phyloP scores from a whole-genome alignment of 2,888 invertebrate genomes.

The Homarus gammarus region DNA sequence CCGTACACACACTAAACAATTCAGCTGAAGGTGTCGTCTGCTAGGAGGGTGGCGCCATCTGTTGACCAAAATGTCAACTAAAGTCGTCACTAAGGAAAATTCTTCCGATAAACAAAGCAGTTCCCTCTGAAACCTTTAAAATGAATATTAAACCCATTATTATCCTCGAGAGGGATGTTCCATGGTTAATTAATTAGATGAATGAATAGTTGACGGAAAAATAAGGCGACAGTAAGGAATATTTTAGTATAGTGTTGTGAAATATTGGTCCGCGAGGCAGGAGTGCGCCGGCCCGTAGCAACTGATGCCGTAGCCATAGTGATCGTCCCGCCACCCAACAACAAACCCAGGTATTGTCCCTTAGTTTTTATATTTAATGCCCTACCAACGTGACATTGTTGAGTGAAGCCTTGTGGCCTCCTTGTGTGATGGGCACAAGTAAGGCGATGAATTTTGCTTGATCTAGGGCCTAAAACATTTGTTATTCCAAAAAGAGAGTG shows the following conservation, averaged over 20 bases:
- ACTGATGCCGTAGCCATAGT: slow-evolving; percentile 68
- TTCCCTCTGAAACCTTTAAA: neutral
- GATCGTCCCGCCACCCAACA: slow-evolving; percentile 44
- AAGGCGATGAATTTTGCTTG: neutral
- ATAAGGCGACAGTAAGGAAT: no score
- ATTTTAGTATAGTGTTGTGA: neutral
- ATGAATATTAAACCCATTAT: neutral
- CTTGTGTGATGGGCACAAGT: neutral
- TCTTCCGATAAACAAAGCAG: slow-evolving; percentile 65
- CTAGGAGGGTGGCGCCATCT: slow-evolving; percentile 39
- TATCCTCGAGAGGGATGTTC: neutral
- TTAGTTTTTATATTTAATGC: slow-evolving; percentile 25
- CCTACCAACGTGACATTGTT: neutral
- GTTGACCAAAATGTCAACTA: slow-evolving; percentile 11
- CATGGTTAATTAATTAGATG: neutral
- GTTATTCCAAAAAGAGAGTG: neutral
- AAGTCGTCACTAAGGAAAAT: slow-evolving; percentile 54
- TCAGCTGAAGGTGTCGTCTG: slow-evolving; percentile 27
- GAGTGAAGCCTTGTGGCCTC: neutral
- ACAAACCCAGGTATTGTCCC: slow-evolving; percentile 59
- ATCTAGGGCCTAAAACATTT: neutral
- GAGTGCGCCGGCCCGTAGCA: slow-evolving; percentile 67
- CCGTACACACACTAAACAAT: neutral
- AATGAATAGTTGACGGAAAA: neutral
- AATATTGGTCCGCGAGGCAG: slow-evolving; percentile 48